Base-by-base conservation (phyloP, 2,797 vertebrate species). In the Enteromius trimaculatus region DNA sequence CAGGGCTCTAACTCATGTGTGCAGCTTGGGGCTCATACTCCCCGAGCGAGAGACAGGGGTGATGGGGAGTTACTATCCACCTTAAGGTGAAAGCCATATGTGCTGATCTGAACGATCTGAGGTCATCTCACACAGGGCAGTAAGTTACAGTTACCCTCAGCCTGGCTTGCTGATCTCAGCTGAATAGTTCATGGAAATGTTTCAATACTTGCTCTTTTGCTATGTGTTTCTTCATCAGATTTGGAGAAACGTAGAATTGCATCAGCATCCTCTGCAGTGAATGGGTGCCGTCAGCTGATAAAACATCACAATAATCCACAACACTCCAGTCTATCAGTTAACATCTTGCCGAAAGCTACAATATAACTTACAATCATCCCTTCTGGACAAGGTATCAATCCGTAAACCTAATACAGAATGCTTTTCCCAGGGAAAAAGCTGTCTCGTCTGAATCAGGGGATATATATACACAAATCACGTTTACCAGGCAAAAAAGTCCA, bases 61-160 rank as follows among this genome's bases (percentile, higher is more conserved):
- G 83, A 85, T 64, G 60, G 53, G 70, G 74, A 77, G 79, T 65
- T 29, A 60, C 58, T 86, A 78, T 76, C 51, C 84, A 87, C 62
- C 71, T 21, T 88, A 58, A 87, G 80, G 76, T 83, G 80, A 87
- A 88, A 77, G 78, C 72, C 86, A 86, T 77, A 85, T 83, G 86
- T 80, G 31, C 66, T 81, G 53, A 84, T 68, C 49, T 53, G 74
- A 79, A 82, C 75, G 44, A 84, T 62, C 51, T 47, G 74, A 81
- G 84, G 78, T 79, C 81, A 85, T 44, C 26, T 34, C 39, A 55
- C 66, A 74, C 3, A 74, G 62, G 42, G 16, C 44, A 49, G 72
- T 42, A n/a, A 23, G 53, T 62, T 23, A 62, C 31, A 26, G 64
- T 44, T 44, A 16, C 11, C 3, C 26, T 23, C 19, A 44, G 44